Conservation (phyloP, 2,888 invertebrate genomes). For the Catonia carolina region DNA sequence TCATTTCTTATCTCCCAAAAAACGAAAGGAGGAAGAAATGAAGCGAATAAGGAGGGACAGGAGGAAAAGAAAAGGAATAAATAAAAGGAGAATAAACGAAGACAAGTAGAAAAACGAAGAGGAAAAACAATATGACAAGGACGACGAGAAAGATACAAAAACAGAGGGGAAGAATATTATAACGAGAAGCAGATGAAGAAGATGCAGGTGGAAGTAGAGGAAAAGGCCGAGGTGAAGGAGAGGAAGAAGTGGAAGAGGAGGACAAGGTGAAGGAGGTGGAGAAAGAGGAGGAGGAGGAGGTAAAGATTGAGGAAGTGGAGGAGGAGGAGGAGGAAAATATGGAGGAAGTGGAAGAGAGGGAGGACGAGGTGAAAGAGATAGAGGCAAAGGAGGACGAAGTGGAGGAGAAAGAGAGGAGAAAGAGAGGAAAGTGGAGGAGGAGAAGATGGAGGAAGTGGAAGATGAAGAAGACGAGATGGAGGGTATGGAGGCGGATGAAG, state of each 20-base stretch:
- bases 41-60: background rate
- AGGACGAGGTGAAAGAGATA: background rate
- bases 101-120: background rate
- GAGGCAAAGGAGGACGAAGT: background rate
- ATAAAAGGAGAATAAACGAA: background rate
- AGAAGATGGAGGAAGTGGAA: background rate
- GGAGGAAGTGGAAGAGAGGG: background rate
- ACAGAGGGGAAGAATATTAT: background rate
- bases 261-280: background rate
- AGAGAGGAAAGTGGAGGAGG: background rate
- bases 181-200: background rate
- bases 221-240: background rate
- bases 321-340: background rate
- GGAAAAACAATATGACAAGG: background rate
- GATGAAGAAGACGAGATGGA: background rate
- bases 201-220: background rate
- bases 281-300: background rate
- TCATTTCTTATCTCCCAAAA: no score
- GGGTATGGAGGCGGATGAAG: background rate
- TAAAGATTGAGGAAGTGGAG: background rate
- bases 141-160: no score
- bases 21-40: background rate
- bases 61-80: background rate
- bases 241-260: background rate
- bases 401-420: background rate